Percentiles rank a stretch among this genome's conserved stretches.
phyloP scores from a whole-genome alignment of 2,113 vertebrate genomes.

The Dolichotis patagonum region DNA sequence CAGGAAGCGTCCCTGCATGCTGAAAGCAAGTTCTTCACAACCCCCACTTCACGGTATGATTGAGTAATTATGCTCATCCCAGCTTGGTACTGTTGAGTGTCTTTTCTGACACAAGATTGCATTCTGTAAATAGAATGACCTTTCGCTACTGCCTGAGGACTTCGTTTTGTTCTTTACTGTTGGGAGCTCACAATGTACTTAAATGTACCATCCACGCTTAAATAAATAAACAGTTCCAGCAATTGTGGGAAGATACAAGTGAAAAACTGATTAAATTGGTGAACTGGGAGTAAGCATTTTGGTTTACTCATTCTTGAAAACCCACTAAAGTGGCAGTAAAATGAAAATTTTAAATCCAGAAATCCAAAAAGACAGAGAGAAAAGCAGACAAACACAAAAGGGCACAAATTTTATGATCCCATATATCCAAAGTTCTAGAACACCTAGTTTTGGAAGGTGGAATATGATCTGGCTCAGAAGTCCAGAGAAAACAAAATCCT shows the following conservation, averaged over 20 bases:
- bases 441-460: neutral
- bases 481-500: neutral
- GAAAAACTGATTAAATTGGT: neutral
- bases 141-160: slow-evolving; percentile 38
- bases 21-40: neutral
- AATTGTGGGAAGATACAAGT: neutral
- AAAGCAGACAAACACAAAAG: neutral
- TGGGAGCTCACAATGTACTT: slow-evolving; percentile 12
- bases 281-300: neutral
- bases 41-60: neutral
- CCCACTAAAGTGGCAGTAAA: neutral
- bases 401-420: neutral
- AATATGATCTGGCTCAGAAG: neutral
- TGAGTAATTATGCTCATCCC: slow-evolving; percentile 52
- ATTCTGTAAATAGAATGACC: slow-evolving; percentile 57
- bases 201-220: neutral
- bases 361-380: neutral
- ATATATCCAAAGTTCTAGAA: neutral
- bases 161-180: slow-evolving; percentile 11
- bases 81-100: neutral
- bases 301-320: slow-evolving; percentile 25
- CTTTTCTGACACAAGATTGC: slow-evolving; percentile 13
- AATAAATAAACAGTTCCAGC: neutral
- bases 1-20: neutral
- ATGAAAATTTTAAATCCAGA: neutral